A percentile compares a stretch with the other conserved stretches of the same genome.
Conservation (phyloP, 2,797 vertebrate genomes). For the Crocodylus rhombifer region DNA sequence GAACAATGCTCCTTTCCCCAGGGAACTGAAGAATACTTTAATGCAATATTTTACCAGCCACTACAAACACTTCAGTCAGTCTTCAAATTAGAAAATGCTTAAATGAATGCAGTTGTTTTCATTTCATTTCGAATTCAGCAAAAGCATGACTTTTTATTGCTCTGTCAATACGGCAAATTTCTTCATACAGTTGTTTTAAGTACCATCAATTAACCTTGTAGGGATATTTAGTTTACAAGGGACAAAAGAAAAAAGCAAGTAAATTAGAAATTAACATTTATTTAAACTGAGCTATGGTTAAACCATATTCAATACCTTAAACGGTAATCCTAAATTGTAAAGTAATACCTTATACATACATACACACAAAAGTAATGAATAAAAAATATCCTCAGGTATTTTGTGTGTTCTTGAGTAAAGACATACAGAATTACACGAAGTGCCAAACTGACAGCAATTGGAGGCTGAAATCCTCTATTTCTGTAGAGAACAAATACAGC, state of each 20-base stretch:
- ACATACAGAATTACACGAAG: background rate
- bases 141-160: background rate
- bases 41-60: background rate
- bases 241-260: constrained; percentile 28
- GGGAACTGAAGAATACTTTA: background rate
- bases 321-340: background rate
- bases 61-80: background rate
- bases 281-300: background rate
- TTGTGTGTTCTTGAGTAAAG: background rate
- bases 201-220: constrained; percentile 60
- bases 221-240: constrained; percentile 17
- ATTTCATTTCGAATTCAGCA: background rate
- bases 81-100: background rate
- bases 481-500: background rate
- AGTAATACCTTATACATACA: background rate
- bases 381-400: background rate
- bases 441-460: background rate
- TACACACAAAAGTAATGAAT: background rate
- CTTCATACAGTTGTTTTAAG: background rate
- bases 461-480: background rate
- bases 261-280: constrained; percentile 31
- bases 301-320: background rate
- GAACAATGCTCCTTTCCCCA: background rate
- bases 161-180: background rate
- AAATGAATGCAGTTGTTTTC: constrained; percentile 5